Evolutionary conservation across 2,113 vertebrate genomes (phyloP), one percentile per base, ranked within the genome.

Genomic region (Dipodomys spectabilis): DNA sequence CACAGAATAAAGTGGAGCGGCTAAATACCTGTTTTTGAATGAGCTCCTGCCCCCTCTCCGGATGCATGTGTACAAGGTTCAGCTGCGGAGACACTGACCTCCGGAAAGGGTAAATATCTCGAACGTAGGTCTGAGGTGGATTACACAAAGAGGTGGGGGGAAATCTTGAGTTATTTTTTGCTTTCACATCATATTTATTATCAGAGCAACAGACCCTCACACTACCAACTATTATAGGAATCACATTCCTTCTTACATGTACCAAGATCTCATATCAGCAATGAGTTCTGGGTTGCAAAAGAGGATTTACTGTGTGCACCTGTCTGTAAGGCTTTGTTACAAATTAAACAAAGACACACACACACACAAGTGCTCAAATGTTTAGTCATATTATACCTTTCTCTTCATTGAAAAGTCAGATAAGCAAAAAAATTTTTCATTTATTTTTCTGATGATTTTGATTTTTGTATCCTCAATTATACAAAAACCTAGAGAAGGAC

Each of bases 61-160:
- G 99, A 89, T 99, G 98, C 99, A 99, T 99, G 95, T 99, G 99
- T 49, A 99, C 99, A 67, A 99, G 98, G 97, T 99, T 99, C 94
- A 99, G 98, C 97, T 99, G 99, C 1, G 99, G 99, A 78, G 99
- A 99, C 8, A 99, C 99, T 0, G 99, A 99, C 94, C 99, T 98
- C 90, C 99, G 98, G 97, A 99, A 99, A 19, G 99, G 99, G 95
- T 99, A 99, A 97, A 99, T 99, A 92, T 99, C 99, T 91, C 99
- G 98, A 53, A 99, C 99, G 0, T 99, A 99, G 2, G 99, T 99
- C 99, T 99, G 96, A 35, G 95, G 89, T 89, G 91, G 84, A 85
- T 93, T 45, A 92, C 86, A 94, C 23, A 94, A 53, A 94, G n/a
- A 88, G 65, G 23, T 57, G 19, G 53, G 53, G 53, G 16, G 49